A percentile compares a stretch with the other conserved stretches of the same genome.
phyloP scores from a whole-genome alignment of 2,113 vertebrate species.

The Colinus virginianus region DNA sequence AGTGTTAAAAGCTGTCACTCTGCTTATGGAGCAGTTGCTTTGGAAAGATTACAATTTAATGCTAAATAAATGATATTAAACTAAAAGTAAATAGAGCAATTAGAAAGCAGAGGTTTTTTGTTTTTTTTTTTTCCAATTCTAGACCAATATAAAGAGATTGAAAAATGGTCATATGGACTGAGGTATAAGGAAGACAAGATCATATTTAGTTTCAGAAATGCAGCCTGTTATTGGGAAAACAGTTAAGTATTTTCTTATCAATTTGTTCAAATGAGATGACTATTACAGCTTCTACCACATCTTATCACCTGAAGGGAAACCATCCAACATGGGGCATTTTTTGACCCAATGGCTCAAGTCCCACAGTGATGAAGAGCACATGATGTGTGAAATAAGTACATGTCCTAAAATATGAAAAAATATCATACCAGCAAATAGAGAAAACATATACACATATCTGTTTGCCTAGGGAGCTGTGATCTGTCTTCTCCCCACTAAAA shows the following conservation, averaged over 20 bases:
- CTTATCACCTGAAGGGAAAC: neutral
- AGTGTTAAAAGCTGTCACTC: neutral
- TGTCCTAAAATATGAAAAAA: neutral
- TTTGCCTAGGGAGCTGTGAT: neutral
- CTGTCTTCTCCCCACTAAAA: neutral
- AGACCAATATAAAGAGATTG: neutral
- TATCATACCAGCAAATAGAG: neutral
- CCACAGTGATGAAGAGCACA: neutral
- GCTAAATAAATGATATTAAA: conserved; percentile 18
- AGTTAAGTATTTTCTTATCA: neutral
- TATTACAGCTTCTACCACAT: neutral
- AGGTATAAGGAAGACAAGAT: neutral
- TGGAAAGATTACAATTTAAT: neutral
- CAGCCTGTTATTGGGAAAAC: neutral
- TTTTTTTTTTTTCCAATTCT: neutral
- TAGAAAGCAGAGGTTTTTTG: neutral
- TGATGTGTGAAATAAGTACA: neutral
- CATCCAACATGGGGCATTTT: neutral
- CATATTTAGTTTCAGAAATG: neutral
- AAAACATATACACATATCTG: neutral
- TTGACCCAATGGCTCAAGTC: neutral
- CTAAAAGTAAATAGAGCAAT: neutral
- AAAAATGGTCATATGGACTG: neutral
- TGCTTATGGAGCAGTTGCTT: neutral
- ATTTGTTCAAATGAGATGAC: neutral